A percentile compares a stretch with the other conserved stretches of the same genome.
Evolutionary conservation across 2,888 invertebrate species (phyloP).

Genomic region (Neoitamus cyanurus): DNA sequence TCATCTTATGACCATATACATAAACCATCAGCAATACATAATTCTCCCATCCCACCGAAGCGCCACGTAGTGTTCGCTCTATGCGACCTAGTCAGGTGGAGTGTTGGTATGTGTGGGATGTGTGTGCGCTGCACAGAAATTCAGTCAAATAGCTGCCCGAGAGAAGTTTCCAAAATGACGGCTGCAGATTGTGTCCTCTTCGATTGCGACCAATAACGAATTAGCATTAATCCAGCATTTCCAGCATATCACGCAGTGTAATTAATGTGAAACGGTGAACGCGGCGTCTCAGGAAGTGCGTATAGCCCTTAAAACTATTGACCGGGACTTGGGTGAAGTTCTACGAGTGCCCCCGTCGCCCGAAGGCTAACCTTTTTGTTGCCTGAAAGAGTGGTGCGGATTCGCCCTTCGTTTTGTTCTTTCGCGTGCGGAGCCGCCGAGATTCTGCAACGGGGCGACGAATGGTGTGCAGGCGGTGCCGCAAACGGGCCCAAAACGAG

Average conservation of each 20-base stretch:
- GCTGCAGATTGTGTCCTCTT: slow-evolving; percentile 1
- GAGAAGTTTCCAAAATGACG: slow-evolving; percentile 39
- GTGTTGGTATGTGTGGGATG: neutral
- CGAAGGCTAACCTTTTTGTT: neutral
- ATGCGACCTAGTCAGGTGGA: neutral
- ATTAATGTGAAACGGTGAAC: neutral
- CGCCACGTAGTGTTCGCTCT: neutral
- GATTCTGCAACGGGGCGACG: neutral
- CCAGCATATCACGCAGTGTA: neutral
- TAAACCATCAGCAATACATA: neutral
- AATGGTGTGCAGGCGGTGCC: neutral
- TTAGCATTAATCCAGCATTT: neutral
- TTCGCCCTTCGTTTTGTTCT: neutral
- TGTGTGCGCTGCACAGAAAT: neutral
- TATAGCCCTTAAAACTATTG: neutral
- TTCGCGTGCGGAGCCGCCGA: neutral
- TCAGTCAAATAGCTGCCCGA: slow-evolving; percentile 6
- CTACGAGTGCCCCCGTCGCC: neutral
- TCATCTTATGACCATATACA: too few species aligned
- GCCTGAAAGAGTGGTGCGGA: neutral
- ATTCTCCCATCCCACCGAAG: neutral
- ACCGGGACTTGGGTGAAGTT: neutral
- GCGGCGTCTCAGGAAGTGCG: neutral
- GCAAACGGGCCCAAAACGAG: slow-evolving; percentile 8
- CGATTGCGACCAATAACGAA: neutral